Evolutionary conservation across 2,113 vertebrate species (phyloP).

Genomic region (Solea senegalensis): DNA sequence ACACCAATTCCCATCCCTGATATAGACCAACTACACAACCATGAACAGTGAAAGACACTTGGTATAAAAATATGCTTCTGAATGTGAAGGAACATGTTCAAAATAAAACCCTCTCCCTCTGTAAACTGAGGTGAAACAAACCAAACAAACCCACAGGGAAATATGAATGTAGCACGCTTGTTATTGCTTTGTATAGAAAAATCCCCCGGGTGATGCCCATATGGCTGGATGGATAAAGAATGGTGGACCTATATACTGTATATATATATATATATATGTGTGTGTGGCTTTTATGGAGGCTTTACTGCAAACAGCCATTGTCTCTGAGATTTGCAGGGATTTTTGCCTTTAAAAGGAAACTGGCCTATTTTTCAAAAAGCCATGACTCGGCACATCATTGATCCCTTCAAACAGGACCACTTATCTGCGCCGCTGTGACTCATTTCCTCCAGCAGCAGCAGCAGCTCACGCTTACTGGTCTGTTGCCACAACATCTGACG

Average conservation of each 20-base stretch:
- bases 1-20: too few relatives aligned
- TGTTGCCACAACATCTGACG: constrained; percentile 30
- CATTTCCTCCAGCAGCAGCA: constrained; percentile 37
- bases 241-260: constrained; percentile 21
- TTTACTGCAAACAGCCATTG: constrained; percentile 61
- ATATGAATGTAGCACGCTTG: constrained; percentile 13
- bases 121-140: constrained; percentile 35
- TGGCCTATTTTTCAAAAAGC: constrained; percentile 72
- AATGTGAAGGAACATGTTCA: background rate
- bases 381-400: constrained; percentile 68
- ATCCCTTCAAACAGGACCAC: constrained; percentile 62
- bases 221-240: constrained; percentile 58
- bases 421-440: constrained; percentile 67
- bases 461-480: constrained; percentile 33
- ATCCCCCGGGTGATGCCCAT: constrained; percentile 48
- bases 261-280: too few relatives aligned
- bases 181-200: constrained; percentile 42
- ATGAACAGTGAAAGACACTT: too few relatives aligned
- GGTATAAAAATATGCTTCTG: background rate
- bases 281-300: constrained; percentile 49
- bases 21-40: too few relatives aligned
- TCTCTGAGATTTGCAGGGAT: constrained; percentile 70
- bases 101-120: background rate
- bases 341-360: constrained; percentile 69
- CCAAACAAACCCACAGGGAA: constrained; percentile 9